Percentiles rank a stretch among this genome's conserved stretches.
These are phyloP conservation scores for Eurytoma californica DNA, from an alignment of 2,888 invertebrate species.

Conservation along the genomic window DNA sequence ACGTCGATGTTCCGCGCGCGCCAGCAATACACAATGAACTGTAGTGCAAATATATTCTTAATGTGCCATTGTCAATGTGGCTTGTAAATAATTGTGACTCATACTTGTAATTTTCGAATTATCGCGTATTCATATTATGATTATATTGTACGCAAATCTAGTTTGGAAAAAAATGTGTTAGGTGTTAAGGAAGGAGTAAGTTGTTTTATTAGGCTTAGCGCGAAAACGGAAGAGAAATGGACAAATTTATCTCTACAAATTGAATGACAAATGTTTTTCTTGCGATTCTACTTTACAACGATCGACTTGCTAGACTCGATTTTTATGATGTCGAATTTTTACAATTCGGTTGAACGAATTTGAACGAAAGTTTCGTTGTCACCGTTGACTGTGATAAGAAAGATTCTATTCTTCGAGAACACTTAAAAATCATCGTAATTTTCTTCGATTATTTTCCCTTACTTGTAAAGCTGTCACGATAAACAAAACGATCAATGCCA, in stretches of 20 bases:
- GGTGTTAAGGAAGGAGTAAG: conserved; percentile 31
- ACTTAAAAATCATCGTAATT: conserved; percentile 47
- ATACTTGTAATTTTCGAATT: conserved; percentile 55
- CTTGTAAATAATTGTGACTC: conserved; percentile 72
- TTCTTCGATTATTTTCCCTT: conserved; percentile 33
- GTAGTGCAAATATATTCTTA: conserved; percentile 73
- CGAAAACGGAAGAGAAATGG: conserved; percentile 20
- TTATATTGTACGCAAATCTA: conserved; percentile 49
- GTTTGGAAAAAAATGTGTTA: conserved; percentile 21
- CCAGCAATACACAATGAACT: conserved; percentile 60
- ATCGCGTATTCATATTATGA: conserved; percentile 39
- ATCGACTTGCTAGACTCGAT: conserved; percentile 51
- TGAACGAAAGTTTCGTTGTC: conserved; percentile 58
- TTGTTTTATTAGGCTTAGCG: conserved; percentile 45
- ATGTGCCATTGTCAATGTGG: conserved; percentile 73
- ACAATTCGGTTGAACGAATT: conserved; percentile 47
- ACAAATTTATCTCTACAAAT: conserved; percentile 48
- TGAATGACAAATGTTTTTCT: conserved; percentile 49
- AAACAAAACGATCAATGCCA: conserved; percentile 15
- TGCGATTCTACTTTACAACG: conserved; percentile 42
- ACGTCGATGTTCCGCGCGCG: conserved; percentile 43
- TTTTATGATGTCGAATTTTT: conserved; percentile 47
- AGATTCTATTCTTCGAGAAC: conserved; percentile 63
- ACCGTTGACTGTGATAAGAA: conserved; percentile 74
- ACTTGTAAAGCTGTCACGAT: conserved; percentile 33